Conservation (phyloP, 2,113 vertebrate species). For the Nerophis lumbriciformis region DNA sequence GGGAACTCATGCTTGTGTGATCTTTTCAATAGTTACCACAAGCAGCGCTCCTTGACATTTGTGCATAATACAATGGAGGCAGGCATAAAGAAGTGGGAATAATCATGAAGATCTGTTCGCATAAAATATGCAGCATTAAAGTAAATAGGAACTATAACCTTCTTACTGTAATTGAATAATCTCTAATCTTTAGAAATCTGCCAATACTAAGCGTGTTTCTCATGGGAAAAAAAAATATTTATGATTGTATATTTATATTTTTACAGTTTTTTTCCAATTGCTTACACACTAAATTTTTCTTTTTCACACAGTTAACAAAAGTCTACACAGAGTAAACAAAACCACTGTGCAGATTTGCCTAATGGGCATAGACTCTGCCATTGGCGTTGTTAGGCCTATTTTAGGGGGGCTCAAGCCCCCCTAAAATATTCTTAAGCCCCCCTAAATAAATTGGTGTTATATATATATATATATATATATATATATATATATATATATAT, state of each 20-base stretch:
- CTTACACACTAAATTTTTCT: too few relatives aligned
- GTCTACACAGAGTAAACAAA: too few relatives aligned
- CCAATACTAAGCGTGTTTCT: constrained; percentile 1
- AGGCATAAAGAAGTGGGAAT: constrained; percentile 29
- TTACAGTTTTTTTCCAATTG: not conserved
- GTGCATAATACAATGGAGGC: constrained; percentile 21
- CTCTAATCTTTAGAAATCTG: constrained; percentile 32
- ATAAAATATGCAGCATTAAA: constrained; percentile 22
- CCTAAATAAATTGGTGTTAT: too few relatives aligned
- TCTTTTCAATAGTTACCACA: not conserved
- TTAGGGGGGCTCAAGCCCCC: too few relatives aligned
- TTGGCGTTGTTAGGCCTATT: too few relatives aligned
- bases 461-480: too few relatives aligned
- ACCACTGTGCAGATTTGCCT: too few relatives aligned
- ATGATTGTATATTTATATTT: not conserved
- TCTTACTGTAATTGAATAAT: constrained; percentile 33
- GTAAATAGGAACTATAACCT: constrained; percentile 8
- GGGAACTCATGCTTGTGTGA: not conserved
- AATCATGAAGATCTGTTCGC: not conserved
- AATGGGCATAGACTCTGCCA: too few relatives aligned
- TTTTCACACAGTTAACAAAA: too few relatives aligned
- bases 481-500: too few relatives aligned
- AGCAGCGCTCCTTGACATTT: not conserved
- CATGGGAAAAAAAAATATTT: too few relatives aligned
- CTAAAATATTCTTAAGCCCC: too few relatives aligned